Evolutionary conservation across 2,888 invertebrate species (phyloP).

Genomic region (Argyra leucocephala): DNA sequence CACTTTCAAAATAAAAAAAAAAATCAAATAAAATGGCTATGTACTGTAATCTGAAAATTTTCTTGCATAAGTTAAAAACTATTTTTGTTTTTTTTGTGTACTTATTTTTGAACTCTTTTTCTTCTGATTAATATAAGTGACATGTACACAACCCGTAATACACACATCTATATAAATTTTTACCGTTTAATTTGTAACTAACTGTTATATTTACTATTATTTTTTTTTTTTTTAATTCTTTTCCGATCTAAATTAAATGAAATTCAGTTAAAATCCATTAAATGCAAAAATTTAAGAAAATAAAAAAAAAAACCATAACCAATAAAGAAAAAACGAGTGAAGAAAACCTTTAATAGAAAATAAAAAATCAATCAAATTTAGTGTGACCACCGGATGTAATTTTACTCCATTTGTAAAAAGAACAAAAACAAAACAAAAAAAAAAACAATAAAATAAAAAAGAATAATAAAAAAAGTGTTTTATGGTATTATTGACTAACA

Average conservation of each 20-base stretch:
- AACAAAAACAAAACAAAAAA: not conserved
- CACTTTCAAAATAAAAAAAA: no score
- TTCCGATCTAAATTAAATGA: constrained; percentile 4
- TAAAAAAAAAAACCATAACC: not conserved
- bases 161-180: no score
- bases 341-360: not conserved
- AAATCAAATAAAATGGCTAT: not conserved
- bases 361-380: not conserved
- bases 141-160: no score
- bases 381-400: constrained; percentile 6
- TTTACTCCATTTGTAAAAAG: not conserved
- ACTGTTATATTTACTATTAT: not conserved
- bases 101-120: no score
- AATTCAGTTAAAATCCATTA: constrained; percentile 3
- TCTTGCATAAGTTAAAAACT: no score
- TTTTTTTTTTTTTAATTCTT: not conserved
- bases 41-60: not conserved
- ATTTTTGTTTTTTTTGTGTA: no score
- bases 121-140: no score
- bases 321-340: not conserved
- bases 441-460: no score
- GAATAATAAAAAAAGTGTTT: not conserved
- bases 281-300: not conserved
- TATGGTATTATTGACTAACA: not conserved
- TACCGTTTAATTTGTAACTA: no score